Percentiles rank a stretch among this genome's conserved stretches.
Conservation (phyloP, 1,140 invertebrate species). For the Drosophila asahinai region DNA sequence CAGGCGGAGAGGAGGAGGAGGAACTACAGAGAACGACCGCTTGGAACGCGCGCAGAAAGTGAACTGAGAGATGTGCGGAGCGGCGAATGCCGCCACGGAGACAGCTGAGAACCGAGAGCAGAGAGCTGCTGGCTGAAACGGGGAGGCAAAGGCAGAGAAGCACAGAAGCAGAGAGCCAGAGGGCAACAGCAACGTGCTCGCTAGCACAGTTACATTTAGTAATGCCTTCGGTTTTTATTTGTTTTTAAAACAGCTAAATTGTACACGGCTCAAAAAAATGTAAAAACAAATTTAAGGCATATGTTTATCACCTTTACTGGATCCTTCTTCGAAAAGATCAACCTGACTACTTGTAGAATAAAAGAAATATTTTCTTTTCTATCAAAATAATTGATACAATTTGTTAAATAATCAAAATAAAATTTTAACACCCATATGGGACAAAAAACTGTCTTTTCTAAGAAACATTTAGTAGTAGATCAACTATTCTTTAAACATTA, state of each 20-base stretch:
- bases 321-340: too few relatives aligned
- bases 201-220: conserved; percentile 32
- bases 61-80: conserved; percentile 54
- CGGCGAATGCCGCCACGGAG: conserved; percentile 19
- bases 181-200: conserved; percentile 27
- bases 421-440: background rate
- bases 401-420: background rate
- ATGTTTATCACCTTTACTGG: background rate
- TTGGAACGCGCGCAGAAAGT: conserved; percentile 69
- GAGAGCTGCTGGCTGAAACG: background rate
- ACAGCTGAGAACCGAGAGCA: conserved; percentile 17
- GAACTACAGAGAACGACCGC: conserved; percentile 52
- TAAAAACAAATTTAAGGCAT: background rate
- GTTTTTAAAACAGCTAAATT: conserved; percentile 56
- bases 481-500: background rate
- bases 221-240: conserved; percentile 36
- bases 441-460: too few relatives aligned
- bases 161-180: background rate
- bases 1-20: conserved; percentile 17
- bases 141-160: background rate
- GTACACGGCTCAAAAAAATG: conserved; percentile 2
- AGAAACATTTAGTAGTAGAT: background rate
- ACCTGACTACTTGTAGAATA: too few relatives aligned
- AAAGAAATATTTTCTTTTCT: too few relatives aligned
- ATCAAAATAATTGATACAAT: too few relatives aligned